Base-by-base conservation (phyloP, 2,888 invertebrate species). In the Plagiodera versicolora region DNA sequence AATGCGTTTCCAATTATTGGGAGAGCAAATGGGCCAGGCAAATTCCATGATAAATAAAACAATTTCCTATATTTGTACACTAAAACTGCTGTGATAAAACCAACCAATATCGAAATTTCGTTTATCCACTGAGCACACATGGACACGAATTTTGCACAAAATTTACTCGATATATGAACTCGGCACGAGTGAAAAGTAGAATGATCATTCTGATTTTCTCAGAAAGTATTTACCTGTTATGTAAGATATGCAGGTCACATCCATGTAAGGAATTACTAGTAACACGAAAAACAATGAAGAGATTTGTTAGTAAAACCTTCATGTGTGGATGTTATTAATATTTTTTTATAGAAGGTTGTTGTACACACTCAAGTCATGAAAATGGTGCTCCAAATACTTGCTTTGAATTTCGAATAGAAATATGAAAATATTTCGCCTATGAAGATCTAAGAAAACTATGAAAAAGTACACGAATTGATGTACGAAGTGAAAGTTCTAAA, bases 1-100 rank as follows among this genome's bases (percentile, higher is more conserved):
- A 63, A 56, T 16, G 66, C 68, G 47, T 71, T 73, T 19, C 72
- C 73, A 44, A 72, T 60, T 17, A 72, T 45, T 8, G 71, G 73
- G n/a, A 69, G 58, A 9, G 70, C 62, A 2, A 60, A 24, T 1
- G 72, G 71, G 11, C 71, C 72, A n/a, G 63, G 61, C 8, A 72
- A 46, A 49, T 61, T 64, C 64, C 67, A 64, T 1, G 71, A 65
- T 17, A 66, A 57, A n/a, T 47, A 48, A 52, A 62, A 67, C 14
- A 65, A 56, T 54, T 66, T 56, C 56, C 60, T 62, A 30, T 58
- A 66, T 46, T 55, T 60, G 8, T 56, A 58, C 16, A 63, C 45
- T 32, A 63, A 14, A 1, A 44, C 28, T 19, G 16, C 20, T 4
- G 16, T 39, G 20, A n/a, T 8, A 53, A 24, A 4, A 2, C n/a